Percentiles rank a stretch among this genome's conserved stretches.
These are phyloP conservation scores for Philhelius pedissequus DNA, from an alignment of 2,888 invertebrate genomes.

Conservation along the genomic window DNA sequence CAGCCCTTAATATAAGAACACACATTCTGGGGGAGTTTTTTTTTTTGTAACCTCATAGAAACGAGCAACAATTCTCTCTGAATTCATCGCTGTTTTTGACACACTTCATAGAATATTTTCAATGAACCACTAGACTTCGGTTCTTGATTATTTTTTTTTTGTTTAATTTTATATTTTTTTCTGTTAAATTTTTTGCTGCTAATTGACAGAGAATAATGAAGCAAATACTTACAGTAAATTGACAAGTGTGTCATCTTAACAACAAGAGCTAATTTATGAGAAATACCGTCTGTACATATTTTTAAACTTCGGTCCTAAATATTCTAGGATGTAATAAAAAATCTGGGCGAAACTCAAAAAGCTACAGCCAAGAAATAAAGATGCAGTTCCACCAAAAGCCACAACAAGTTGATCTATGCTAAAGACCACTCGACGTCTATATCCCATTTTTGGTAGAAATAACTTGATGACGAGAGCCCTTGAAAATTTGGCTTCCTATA, in stretches of 20 bases:
- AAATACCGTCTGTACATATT: neutral
- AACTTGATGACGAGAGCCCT: slow-evolving; percentile 69
- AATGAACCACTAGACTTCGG: slow-evolving; percentile 25
- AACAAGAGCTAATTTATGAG: slow-evolving; percentile 16
- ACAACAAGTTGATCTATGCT: slow-evolving; percentile 76
- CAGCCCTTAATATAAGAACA: slow-evolving; percentile 1
- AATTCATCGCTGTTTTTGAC: slow-evolving; percentile 13
- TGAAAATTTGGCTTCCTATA: slow-evolving; percentile 71
- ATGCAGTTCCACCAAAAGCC: slow-evolving; percentile 77
- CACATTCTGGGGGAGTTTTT: neutral
- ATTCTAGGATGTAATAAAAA: slow-evolving; percentile 39
- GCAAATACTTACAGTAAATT: neutral
- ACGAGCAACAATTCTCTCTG: slow-evolving; percentile 25
- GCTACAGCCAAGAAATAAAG: slow-evolving; percentile 77
- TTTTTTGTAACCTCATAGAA: slow-evolving; percentile 6
- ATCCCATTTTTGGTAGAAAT: slow-evolving; percentile 72
- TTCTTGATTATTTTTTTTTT: slow-evolving; percentile 15
- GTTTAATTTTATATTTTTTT: neutral
- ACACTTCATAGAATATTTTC: slow-evolving; percentile 21
- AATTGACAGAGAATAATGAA: neutral
- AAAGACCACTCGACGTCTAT: slow-evolving; percentile 75
- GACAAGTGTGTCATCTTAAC: slow-evolving; percentile 1
- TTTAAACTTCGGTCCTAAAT: slow-evolving; percentile 1
- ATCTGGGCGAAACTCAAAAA: slow-evolving; percentile 74
- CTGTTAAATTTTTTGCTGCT: neutral